Evolutionary conservation across 2,888 invertebrate species (phyloP), one percentile per base, ranked within the genome.

Genomic region (Lepidochrysops patricia): DNA sequence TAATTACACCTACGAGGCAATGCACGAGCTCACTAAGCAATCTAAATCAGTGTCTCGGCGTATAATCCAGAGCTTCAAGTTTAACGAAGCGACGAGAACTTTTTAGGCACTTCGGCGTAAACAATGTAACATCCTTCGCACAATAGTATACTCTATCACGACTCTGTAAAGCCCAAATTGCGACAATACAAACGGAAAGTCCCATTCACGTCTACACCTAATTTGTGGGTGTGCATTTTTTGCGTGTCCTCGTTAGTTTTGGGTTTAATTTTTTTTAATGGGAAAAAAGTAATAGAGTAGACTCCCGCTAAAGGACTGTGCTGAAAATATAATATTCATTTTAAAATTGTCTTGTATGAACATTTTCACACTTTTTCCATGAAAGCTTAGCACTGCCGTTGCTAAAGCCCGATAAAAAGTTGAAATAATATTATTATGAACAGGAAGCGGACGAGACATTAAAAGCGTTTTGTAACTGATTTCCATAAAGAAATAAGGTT

Each of bases 81-180:
- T 80, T 79, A 82, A 82, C 82, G 80, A 82, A 82, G 78, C 80
- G 76, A 73, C 72, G 74, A 73, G 71, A 71, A 78, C 82, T 75
- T 83, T 83, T 83, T 82, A 82, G 75, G 75, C 43, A 77, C 75
- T 75, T 73, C 73, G 74, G 71, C 72, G 77, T 77, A 81, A 82
- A 81, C 80, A 80, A 77, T 67, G 70, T 65, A 65, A 66, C 64
- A 63, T 26, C 23, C 25, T 61, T 9, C 62, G 64, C 48, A 43
- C 66, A 19, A 73, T 76, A 75, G 61, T 67, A 58, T 57, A 69
- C 76, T 67, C 64, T 76, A 73, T 66, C 4, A 19, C 32, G 1
- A 9, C 19, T 1, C 6, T 12, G 9, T 54, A 32, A 32, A 32
- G 54, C 15, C 4, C 32, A 29, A 19, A 19, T 54, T 54, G 15